Evolutionary conservation across 2,888 invertebrate species (phyloP), one percentile per base, ranked within the genome.

Genomic region (Teleogryllus oceanicus): DNA sequence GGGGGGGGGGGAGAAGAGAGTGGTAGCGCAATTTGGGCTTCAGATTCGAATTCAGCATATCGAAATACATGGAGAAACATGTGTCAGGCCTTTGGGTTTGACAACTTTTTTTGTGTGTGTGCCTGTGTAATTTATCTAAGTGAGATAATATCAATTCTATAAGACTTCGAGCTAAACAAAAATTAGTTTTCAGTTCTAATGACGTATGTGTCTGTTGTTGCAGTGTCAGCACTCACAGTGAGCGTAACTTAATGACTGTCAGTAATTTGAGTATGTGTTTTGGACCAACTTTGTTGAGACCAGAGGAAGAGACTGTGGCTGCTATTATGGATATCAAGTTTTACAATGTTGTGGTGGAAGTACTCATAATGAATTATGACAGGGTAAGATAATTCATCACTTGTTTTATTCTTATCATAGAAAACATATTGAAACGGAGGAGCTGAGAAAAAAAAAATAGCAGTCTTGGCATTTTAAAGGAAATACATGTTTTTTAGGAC

Each of bases 301-400:
- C 98, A 11, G 94, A 96, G 89, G 96, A 97, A 86, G 98, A 99
- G 89, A 96, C 98, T 12, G 96, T 99, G 81, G 98, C 99, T 81
- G 96, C 98, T 86, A 98, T 99, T 86, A 94, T 99, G 91, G 98
- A 99, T 88, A 95, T 99, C 84, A 99, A 99, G 89, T 99, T 99
- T 90, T 97, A 97, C 89, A 99, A 99, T 89, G 96, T 99, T 85
- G 96, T 99, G 83, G 97, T 99, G 80, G 98, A 99, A 89, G 96
- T 98, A 86, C 90, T 99, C 83, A 95, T 99, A 82, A 95, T 96
- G 84, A 94, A 96, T 87, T 94, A 92, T 86, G 93, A 94, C 80
- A 91, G 91, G 87, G 92, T 93, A 84, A 11, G 79, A 21, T n/a
- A 62, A 21, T 11, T 18, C 74, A 49, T 37, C 51, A 77, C 12